These are phyloP conservation scores for Acropternis orthonyx DNA, from an alignment of 2,797 vertebrate genomes.

Conservation along the genomic window DNA sequence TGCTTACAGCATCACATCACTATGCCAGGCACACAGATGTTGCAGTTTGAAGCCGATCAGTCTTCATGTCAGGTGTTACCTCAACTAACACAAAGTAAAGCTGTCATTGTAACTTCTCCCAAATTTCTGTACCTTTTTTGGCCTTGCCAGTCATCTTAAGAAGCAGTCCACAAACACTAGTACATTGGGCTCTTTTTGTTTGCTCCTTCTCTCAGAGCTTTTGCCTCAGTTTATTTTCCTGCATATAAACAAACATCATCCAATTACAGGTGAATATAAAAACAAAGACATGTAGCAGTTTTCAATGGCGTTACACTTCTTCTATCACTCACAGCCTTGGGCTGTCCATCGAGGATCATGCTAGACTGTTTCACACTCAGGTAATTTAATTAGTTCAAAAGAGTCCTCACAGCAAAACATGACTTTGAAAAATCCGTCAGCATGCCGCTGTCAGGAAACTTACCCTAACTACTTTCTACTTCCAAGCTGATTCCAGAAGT, in stretches of 20 bases:
- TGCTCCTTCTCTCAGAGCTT: background rate
- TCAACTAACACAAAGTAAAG: background rate
- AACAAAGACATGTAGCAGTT: background rate
- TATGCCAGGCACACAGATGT: background rate
- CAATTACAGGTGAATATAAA: background rate
- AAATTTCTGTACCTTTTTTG: background rate
- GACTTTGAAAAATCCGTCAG: background rate
- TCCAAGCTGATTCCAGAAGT: background rate
- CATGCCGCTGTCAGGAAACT: background rate
- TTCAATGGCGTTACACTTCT: background rate
- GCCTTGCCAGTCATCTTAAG: background rate
- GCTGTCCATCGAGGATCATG: background rate
- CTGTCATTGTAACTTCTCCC: background rate
- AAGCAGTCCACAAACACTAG: background rate
- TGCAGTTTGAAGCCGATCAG: background rate
- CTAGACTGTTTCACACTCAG: background rate
- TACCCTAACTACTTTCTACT: background rate
- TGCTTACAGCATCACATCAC: background rate
- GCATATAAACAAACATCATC: background rate
- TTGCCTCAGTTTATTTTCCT: background rate
- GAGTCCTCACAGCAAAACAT: background rate
- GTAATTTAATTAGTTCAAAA: constrained; percentile 3
- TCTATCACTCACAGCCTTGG: background rate
- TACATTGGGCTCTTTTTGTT: background rate
- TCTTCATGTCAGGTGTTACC: constrained; percentile 3